Base-by-base conservation (phyloP, 2,797 vertebrate species). In the Hippocampus kuda region DNA sequence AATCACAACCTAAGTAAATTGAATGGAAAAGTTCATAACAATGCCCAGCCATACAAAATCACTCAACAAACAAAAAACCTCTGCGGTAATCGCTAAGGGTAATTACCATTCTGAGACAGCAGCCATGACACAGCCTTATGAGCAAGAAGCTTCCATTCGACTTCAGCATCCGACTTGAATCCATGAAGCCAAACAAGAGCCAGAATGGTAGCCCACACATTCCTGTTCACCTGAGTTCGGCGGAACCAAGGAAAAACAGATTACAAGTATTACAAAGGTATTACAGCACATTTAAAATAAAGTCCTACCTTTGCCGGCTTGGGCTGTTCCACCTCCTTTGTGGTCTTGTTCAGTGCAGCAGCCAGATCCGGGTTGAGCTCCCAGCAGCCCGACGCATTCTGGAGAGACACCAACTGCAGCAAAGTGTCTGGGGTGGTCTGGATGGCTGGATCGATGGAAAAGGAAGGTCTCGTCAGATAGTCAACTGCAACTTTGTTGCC, bases 131-230 rank as follows among this genome's bases (percentile, higher is more conserved):
- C 72, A 1, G 92, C 90, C 74, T 94, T 93, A 60, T 81, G 72
- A 68, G 91, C 89, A 79, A 94, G 80, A 65, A 94, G 85, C 56
- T 92, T 86, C 92, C 92, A 94, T 76, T 94, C 92, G 0, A 83
- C 83, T 65, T 82, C 81, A 56, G 72, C 65, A 3, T 90, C 84
- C 16, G 65, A 71, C 51, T 83, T 82, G 16, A 73, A 84, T 5
- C 72, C 75, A 62, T 92, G 83, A 24, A 94, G 89, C 93, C 93
- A 94, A 57, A 92, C 73, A 75, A 94, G 81, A 15, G 91, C 91
- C 77, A 94, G 79, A 24, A 92, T 48, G 1, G 92, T 94, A 68
- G 89, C 92, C 93, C 93, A 93, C 66, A 90, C 80, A 1, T 83
- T 72, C 27, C 70, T 22, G 2, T 75, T 79, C 61, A 79, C 81